Evolutionary conservation across 1,140 invertebrate genomes (phyloP).

Genomic region (Trialeurodes vaporariorum): DNA sequence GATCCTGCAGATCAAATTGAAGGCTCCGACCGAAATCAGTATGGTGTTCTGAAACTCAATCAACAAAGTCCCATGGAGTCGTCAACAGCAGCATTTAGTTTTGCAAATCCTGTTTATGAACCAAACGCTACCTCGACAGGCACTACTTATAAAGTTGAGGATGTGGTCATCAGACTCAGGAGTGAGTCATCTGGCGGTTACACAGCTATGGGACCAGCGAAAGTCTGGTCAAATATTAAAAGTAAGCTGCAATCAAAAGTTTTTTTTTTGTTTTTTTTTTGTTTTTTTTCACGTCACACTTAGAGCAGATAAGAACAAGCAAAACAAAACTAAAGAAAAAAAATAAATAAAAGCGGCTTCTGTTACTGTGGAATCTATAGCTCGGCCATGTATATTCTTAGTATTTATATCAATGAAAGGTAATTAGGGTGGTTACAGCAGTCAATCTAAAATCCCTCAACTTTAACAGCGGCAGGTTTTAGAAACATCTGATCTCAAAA

Average conservation of each 20-base stretch:
- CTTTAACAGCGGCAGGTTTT: no score
- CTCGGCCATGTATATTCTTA: no score
- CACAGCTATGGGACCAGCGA: constrained; percentile 27
- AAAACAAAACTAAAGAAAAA: no score
- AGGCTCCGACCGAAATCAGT: constrained; percentile 39
- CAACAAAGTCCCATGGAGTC: constrained; percentile 30
- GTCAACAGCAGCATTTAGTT: constrained; percentile 40
- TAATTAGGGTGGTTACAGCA: no score
- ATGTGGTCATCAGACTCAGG: constrained; percentile 18
- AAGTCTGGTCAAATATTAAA: constrained; percentile 48
- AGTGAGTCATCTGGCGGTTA: constrained; percentile 26
- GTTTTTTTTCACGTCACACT: constrained; percentile 9
- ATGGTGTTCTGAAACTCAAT: constrained; percentile 43
- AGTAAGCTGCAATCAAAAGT: constrained; percentile 40
- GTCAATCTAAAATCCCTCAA: no score
- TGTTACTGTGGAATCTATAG: no score
- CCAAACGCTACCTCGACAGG: constrained; percentile 38
- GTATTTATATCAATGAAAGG: no score
- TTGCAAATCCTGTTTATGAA: constrained; percentile 70
- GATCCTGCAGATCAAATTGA: constrained; percentile 40
- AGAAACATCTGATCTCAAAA: no score
- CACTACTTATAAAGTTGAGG: constrained; percentile 55
- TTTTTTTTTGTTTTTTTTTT: no score
- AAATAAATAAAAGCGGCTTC: no score
- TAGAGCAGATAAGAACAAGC: no score